Base-by-base conservation (phyloP, 2,888 invertebrate species). In the Gymnocheta viridis region DNA sequence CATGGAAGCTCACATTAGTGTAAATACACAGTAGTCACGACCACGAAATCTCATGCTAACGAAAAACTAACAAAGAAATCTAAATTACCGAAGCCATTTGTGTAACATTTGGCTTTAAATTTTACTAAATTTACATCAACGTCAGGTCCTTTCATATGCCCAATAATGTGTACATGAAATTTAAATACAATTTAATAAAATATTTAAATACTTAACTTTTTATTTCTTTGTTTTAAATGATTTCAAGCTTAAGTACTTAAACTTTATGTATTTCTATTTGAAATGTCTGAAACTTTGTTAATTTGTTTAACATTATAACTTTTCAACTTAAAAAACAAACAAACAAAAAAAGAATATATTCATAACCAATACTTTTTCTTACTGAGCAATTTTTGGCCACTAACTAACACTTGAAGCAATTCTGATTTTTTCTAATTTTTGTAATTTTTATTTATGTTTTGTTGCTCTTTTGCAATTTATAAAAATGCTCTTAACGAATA, bases 241-340 rank as follows among this genome's bases (percentile, higher is more conserved):
- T 47, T 7, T 19, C 58, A 14, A 14, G 3, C 9, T 14, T 38
- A n/a, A n/a, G n/a, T n/a, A 10, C 14, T 38, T 12, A 44, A 44
- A 4, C 3, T 72, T 24, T 24, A 14, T 41, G 17, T 22, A 29
- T 27, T 35, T 27, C 19, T 32, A 47, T 38, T 32, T 27, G 27
- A 29, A 47, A 77, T 14, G 14, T 22, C 35, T 60, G 24, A 9
- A 77, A 47, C 19, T 77, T 60, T 49, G 3, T 27, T 35, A 41
- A 60, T 49, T 58, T 76, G n/a, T n/a, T n/a, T n/a, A n/a, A n/a
- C n/a, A n/a, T n/a, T n/a, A 12, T 14, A 64, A 27, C 5, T 17
- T 19, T 73, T 47, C 14, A 35, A 58, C 44, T 17, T 10, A 22
- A 32, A 41, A 54, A 6, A 49, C 35, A 32, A 24, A 47, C 22